A percentile compares a stretch with the other conserved stretches of the same genome.
phyloP scores from a whole-genome alignment of 2,888 invertebrate genomes.

The Phortica magna region DNA sequence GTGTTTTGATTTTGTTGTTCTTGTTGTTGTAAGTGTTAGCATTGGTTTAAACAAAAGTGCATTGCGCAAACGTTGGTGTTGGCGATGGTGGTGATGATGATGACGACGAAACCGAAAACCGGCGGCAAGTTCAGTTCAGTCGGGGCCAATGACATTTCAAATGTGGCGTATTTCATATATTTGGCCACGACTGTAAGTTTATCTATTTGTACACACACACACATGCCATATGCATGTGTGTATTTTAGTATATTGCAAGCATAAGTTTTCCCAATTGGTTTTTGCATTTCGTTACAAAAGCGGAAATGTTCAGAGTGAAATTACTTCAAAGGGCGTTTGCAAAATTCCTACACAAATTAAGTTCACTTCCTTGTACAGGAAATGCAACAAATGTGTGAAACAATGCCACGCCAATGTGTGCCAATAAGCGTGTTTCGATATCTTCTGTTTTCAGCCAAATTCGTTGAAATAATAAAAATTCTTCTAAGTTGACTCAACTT shows the following conservation, averaged over 20 bases:
- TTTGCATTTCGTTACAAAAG: conserved; percentile 8
- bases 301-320: conserved; percentile 11
- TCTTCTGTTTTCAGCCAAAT: too few relatives aligned
- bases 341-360: neutral
- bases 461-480: too few relatives aligned
- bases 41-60: conserved; percentile 1
- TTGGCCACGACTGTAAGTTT: neutral
- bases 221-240: neutral
- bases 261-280: conserved; percentile 2
- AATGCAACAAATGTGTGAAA: conserved; percentile 11
- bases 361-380: conserved; percentile 6
- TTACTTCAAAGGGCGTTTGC: conserved; percentile 1
- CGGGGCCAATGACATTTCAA: conserved; percentile 64
- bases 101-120: conserved; percentile 5
- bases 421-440: too few relatives aligned
- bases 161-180: conserved; percentile 42
- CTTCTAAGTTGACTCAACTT: too few relatives aligned
- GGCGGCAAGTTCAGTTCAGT: conserved; percentile 52
- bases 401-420: neutral
- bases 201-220: conserved; percentile 43
- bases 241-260: neutral
- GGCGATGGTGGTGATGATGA: neutral
- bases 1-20: conserved; percentile 39
- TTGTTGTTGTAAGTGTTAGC: conserved; percentile 21
- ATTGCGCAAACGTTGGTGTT: neutral